A percentile compares a stretch with the other conserved stretches of the same genome.
phyloP scores from a whole-genome alignment of 2,888 invertebrate genomes.

The Nephrotoma guestfalica region DNA sequence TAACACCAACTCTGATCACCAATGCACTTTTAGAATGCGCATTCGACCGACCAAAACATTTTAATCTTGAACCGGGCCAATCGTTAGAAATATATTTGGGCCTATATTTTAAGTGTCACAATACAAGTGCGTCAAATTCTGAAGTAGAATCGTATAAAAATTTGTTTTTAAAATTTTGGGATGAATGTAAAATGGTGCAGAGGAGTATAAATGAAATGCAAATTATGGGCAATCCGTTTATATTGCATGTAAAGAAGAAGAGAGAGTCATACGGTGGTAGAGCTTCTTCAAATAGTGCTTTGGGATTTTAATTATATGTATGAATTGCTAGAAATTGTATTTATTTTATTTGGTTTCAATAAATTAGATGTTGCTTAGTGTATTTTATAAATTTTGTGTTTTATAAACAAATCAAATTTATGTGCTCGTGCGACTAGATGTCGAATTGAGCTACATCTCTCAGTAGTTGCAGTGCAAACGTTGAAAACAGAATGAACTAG shows the following conservation, averaged over 20 bases:
- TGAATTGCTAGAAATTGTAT: not conserved
- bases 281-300: not conserved
- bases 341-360: not conserved
- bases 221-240: not conserved
- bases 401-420: not conserved
- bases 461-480: not conserved
- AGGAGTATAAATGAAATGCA: not conserved
- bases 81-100: not conserved
- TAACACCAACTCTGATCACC: not conserved
- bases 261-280: not conserved
- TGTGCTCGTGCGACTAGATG: too few species aligned
- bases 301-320: not conserved
- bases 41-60: not conserved
- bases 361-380: not conserved
- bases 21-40: not conserved
- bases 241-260: not conserved
- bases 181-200: not conserved
- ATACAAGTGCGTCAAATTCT: not conserved
- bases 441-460: too few species aligned
- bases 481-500: too few species aligned
- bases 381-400: not conserved
- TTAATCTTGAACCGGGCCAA: not conserved
- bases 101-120: not conserved
- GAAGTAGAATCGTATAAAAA: not conserved
- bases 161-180: not conserved